These are phyloP conservation scores for Pachyseris speciosa DNA, from an alignment of 64 coral and sea anemone genomes.

Conservation along the genomic window DNA sequence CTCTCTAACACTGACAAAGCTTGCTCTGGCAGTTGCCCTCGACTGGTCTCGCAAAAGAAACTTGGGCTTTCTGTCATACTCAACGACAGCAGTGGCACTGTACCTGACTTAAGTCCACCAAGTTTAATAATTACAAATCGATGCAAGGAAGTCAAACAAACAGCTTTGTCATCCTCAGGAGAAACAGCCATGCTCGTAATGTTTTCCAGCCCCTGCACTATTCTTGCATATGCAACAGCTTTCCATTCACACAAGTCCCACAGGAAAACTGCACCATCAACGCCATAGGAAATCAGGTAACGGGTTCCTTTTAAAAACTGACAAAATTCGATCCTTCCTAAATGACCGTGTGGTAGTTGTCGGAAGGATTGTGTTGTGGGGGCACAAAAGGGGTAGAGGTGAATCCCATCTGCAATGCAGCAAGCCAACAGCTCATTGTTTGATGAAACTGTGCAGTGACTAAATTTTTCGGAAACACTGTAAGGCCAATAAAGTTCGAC, in stretches of 20 bases:
- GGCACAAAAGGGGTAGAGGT: background rate
- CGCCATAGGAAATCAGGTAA: slow-evolving; percentile 33
- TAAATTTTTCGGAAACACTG: background rate
- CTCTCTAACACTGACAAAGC: background rate
- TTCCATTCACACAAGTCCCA: slow-evolving; percentile 36
- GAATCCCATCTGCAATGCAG: slow-evolving; percentile 34
- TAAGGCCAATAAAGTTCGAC: background rate
- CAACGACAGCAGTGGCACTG: background rate
- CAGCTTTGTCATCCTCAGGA: background rate
- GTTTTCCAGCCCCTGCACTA: background rate
- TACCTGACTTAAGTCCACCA: background rate
- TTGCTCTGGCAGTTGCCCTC: background rate
- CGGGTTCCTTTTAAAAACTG: slow-evolving; percentile 17
- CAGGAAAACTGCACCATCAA: slow-evolving; percentile 32
- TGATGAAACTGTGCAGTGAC: slow-evolving; percentile 6
- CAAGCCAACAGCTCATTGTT: slow-evolving; percentile 13
- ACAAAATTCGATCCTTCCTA: slow-evolving; percentile 40
- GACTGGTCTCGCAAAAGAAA: background rate
- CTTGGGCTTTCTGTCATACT: background rate
- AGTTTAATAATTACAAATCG: background rate
- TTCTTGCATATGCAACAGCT: background rate
- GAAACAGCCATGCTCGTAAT: slow-evolving; percentile 14
- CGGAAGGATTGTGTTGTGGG: too few species aligned
- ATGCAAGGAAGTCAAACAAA: slow-evolving; percentile 11
- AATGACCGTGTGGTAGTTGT: slow-evolving; percentile 5